Evolutionary conservation across 2,888 invertebrate genomes (phyloP).

Genomic region (Eubasilissa splendida): DNA sequence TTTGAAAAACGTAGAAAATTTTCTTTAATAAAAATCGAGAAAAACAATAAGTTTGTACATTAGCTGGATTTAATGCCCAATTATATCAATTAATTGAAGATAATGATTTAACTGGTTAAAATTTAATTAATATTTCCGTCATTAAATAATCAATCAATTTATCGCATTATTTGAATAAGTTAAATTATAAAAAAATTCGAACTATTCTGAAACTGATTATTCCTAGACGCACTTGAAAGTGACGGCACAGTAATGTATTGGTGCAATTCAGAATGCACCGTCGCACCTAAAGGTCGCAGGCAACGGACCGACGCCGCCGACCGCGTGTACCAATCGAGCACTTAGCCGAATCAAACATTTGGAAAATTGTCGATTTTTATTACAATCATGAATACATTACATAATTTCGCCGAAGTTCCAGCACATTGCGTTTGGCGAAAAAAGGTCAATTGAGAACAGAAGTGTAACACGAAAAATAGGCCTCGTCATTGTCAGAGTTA

Average conservation of each 20-base stretch:
- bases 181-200: neutral
- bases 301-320: constrained; percentile 1
- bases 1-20: too few relatives aligned
- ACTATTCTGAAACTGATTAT: neutral
- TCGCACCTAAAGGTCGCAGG: constrained; percentile 13
- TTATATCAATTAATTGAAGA: too few relatives aligned
- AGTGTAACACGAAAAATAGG: too few relatives aligned
- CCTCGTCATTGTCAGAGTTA: too few relatives aligned
- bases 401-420: constrained; percentile 13
- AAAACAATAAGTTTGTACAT: too few relatives aligned
- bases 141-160: too few relatives aligned
- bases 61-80: too few relatives aligned
- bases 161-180: too few relatives aligned
- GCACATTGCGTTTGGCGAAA: neutral
- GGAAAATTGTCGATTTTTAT: constrained; percentile 8
- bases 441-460: too few relatives aligned
- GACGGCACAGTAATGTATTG: neutral
- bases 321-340: neutral
- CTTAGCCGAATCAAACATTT: neutral
- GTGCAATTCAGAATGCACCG: constrained; percentile 10
- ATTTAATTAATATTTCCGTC: too few relatives aligned
- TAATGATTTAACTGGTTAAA: too few relatives aligned
- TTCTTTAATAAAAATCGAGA: too few relatives aligned
- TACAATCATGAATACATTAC: constrained; percentile 10
- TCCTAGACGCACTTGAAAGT: neutral